Evolutionary conservation across 2,113 vertebrate species (phyloP).

Genomic region (Ictidomys tridecemlineatus): DNA sequence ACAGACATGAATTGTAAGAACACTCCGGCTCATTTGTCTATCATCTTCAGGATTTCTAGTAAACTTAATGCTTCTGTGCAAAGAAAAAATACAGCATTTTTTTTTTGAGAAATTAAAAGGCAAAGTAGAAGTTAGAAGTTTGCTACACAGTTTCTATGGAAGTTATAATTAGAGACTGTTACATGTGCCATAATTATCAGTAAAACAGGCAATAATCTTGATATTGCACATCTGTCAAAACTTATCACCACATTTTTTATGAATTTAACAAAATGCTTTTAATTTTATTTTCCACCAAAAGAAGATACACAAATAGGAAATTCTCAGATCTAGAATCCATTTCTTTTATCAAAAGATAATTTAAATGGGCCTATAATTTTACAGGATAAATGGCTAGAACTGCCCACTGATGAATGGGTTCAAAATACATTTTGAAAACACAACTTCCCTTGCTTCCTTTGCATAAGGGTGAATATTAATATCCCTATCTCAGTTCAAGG

Average conservation of each 20-base stretch:
- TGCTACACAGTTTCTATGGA: neutral
- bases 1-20: neutral
- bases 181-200: neutral
- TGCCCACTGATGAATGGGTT: neutral
- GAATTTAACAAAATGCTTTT: neutral
- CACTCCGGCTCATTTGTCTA: neutral
- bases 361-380: neutral
- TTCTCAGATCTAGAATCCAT: neutral
- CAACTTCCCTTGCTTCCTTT: neutral
- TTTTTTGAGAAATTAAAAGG: neutral
- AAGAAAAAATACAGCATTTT: neutral
- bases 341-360: neutral
- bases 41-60: neutral
- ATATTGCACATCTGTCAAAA: neutral
- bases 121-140: neutral
- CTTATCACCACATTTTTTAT: neutral
- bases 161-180: neutral
- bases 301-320: neutral
- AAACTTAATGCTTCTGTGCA: neutral
- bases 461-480: neutral
- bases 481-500: neutral
- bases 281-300: neutral
- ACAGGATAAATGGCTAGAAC: neutral
- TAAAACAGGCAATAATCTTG: neutral
- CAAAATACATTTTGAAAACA: neutral